Conservation (phyloP, 2,888 invertebrate species). For the Morpho achilles region DNA sequence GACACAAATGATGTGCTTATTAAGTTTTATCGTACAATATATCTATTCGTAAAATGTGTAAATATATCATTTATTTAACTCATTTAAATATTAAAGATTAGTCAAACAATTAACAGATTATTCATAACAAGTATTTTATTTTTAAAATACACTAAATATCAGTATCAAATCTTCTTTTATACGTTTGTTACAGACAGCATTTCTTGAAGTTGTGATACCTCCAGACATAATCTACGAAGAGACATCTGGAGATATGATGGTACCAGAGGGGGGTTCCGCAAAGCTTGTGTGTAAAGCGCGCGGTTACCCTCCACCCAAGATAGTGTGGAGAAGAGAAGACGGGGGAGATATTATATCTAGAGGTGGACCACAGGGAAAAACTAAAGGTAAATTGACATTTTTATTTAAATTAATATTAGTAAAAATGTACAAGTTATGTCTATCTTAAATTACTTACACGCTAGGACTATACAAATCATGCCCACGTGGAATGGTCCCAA, state of each 20-base stretch:
- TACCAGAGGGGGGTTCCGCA: constrained; percentile 94
- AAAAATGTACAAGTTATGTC: too few relatives aligned
- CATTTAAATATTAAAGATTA: too few relatives aligned
- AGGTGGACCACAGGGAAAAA: constrained; percentile 85
- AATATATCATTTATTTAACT: too few relatives aligned
- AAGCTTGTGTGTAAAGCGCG: constrained; percentile 92
- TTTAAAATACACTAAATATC: too few relatives aligned
- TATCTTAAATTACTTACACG: too few relatives aligned
- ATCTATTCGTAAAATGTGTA: too few relatives aligned
- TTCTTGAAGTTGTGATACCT: constrained; percentile 93
- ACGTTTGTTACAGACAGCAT: constrained; percentile 83
- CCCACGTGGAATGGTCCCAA: too few relatives aligned
- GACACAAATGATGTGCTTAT: too few relatives aligned
- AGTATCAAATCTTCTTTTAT: not conserved
- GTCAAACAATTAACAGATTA: too few relatives aligned
- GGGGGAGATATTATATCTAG: constrained; percentile 89
- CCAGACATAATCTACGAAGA: constrained; percentile 94
- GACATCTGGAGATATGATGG: constrained; percentile 95
- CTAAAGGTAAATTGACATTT: constrained; percentile 77
- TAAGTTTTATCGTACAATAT: too few relatives aligned
- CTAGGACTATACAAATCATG: too few relatives aligned
- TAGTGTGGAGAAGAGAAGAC: constrained; percentile 93
- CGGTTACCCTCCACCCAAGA: constrained; percentile 90
- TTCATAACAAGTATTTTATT: too few relatives aligned
- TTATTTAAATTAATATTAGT: not conserved